Base-by-base conservation (phyloP, 2,888 invertebrate species). In the Celastrina argiolus region DNA sequence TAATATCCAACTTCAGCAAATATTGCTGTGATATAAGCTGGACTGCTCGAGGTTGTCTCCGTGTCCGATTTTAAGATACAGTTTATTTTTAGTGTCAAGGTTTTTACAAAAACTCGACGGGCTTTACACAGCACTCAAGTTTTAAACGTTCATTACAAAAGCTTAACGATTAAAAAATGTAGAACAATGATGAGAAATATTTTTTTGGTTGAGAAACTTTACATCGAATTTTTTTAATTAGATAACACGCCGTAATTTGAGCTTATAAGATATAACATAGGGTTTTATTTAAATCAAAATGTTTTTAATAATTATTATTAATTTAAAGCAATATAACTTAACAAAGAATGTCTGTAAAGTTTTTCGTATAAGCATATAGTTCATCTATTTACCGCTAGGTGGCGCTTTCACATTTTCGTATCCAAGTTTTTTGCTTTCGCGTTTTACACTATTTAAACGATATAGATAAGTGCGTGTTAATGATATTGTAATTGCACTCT, bases 1-100 rank as follows among this genome's bases (percentile, higher is more conserved):
- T n/a, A n/a, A 22, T 10, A 59, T 36, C 34, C 59, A 16, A 16
- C 31, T 34, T 34, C 2, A 18, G 59, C 59, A 10, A 34, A 59
- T 56, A 34, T 59, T 18, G 18, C n/a, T 18, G 59, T 34, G 12
- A 45, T 10, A 59, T 22, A 59, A 59, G 18, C 16, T 16, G 18
- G 59, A 59, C 4, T 12, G 22, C 31, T 10, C 16, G 36, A 59
- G 59, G 36, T 51, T 51, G 22, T 59, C 59, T n/a, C 16, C 8
- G 59, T 59, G 34, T 14, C 59, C 31, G 36, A 59, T 59, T 31
- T 59, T 36, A 34, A 34, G 22, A 34, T 36, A 59, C 36, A 59
- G 28, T 59, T 59, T 56, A 56, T 56, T 56, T 59, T 59, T 36
- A 36, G 59, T 59, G 59, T 59, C 59, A 59, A 59, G 59, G 59